Conservation (phyloP, 2,113 vertebrate genomes). For the sheep (Ovis aries) region DNA sequence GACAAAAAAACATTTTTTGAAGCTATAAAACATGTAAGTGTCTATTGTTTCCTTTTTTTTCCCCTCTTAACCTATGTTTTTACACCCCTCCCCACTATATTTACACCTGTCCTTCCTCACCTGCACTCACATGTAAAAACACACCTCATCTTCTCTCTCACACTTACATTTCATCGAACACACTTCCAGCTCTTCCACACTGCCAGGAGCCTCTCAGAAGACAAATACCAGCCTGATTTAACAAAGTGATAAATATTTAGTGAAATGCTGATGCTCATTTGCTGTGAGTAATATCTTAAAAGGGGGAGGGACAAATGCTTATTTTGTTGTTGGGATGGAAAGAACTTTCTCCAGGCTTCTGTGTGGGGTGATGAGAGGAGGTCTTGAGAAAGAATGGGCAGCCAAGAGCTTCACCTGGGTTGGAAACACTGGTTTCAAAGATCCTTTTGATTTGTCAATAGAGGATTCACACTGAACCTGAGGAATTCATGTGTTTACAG, state of each 20-base stretch:
- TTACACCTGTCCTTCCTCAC: neutral
- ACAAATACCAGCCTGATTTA: neutral
- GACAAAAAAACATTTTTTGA: neutral
- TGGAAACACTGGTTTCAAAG: neutral
- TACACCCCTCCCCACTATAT: neutral
- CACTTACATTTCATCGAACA: neutral
- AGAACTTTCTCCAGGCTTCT: constrained; percentile 25
- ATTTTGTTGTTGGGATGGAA: constrained; percentile 14
- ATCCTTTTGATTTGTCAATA: neutral
- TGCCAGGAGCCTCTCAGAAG: neutral
- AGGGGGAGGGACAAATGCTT: neutral
- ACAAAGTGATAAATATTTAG: neutral
- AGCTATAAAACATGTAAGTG: neutral
- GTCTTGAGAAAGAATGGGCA: neutral
- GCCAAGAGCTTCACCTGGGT: neutral
- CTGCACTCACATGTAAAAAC: neutral
- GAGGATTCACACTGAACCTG: neutral
- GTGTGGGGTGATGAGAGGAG: neutral
- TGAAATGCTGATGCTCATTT: neutral
- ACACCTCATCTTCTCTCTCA: neutral
- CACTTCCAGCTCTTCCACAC: neutral
- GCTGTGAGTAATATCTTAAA: neutral
- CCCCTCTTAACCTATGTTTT: neutral
- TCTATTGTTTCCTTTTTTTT: neutral
- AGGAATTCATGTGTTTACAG: neutral